A percentile compares a stretch with the other conserved stretches of the same genome.
Conservation (phyloP, 1,140 invertebrate genomes). For the Acromyrmex echinatior region DNA sequence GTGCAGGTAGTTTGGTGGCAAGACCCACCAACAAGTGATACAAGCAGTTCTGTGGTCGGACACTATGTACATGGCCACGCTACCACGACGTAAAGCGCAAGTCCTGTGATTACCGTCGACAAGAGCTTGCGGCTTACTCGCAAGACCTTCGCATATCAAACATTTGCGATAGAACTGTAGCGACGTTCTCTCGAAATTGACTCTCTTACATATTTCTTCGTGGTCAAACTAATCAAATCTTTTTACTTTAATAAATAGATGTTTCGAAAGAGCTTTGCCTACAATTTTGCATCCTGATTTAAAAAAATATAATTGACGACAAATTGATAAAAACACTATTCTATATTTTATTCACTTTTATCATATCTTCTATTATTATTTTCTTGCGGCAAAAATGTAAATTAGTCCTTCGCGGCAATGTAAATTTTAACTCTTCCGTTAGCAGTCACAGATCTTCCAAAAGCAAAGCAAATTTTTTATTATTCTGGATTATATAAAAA, state of each 20-base stretch:
- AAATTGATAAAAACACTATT: not conserved
- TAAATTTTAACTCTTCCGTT: no score
- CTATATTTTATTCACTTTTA: not conserved
- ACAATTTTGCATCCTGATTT: not conserved
- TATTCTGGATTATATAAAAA: no score
- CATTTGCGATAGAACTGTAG: conserved; percentile 31
- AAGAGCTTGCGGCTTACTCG: conserved; percentile 44
- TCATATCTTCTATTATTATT: not conserved
- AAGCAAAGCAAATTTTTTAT: no score
- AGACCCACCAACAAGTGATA: conserved; percentile 59
- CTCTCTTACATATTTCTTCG: not conserved
- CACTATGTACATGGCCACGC: conserved; percentile 39
- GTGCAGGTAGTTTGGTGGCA: conserved; percentile 40
- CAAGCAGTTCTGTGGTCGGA: conserved; percentile 60
- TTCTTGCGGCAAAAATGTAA: not conserved
- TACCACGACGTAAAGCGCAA: conserved; percentile 30
- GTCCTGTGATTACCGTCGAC: conserved; percentile 46
- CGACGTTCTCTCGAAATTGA: conserved; percentile 16
- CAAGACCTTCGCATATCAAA: conserved; percentile 56
- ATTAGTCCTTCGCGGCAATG: no score
- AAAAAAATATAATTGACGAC: not conserved
- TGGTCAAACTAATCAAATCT: not conserved
- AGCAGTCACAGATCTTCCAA: no score
- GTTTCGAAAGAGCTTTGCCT: not conserved
- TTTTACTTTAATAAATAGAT: not conserved